Evolutionary conservation across 2,888 invertebrate genomes (phyloP).

Genomic region (Amblyteles armatorius): DNA sequence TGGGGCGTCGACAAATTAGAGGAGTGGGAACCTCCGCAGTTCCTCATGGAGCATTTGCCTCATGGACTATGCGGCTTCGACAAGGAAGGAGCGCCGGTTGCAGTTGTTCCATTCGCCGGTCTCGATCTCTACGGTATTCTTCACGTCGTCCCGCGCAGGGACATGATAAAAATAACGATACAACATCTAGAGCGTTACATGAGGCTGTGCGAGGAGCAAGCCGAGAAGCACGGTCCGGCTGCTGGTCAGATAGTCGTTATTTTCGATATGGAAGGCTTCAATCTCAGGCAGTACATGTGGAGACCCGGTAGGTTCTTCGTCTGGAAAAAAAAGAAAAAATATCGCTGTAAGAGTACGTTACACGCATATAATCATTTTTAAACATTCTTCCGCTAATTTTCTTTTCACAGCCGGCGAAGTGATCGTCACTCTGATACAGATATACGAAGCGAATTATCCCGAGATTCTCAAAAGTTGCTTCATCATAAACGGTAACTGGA

Average conservation of each 20-base stretch:
- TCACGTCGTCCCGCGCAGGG: constrained; percentile 90
- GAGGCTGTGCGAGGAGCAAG: constrained; percentile 87
- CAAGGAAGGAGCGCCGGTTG: constrained; percentile 94
- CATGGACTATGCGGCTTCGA: constrained; percentile 93
- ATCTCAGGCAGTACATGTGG: constrained; percentile 93
- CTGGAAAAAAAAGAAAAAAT: not conserved
- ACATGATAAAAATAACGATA: constrained; percentile 90
- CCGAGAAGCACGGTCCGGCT: constrained; percentile 87
- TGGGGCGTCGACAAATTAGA: constrained; percentile 91
- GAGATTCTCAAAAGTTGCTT: constrained; percentile 95
- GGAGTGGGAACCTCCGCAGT: constrained; percentile 90
- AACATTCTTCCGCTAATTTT: constrained; percentile 6
- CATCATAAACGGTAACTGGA: constrained; percentile 92
- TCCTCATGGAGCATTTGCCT: constrained; percentile 90
- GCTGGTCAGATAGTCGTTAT: constrained; percentile 89
- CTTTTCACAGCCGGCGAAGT: constrained; percentile 89
- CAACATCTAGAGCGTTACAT: constrained; percentile 89
- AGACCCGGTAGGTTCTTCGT: constrained; percentile 88
- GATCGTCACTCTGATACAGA: constrained; percentile 92
- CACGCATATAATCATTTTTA: constrained; percentile 27
- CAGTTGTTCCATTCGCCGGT: constrained; percentile 92
- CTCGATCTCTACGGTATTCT: constrained; percentile 93
- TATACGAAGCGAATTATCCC: constrained; percentile 97
- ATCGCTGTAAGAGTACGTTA: not conserved
- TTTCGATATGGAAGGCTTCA: constrained; percentile 93